Evolutionary conservation across 1,140 invertebrate species (phyloP), one percentile per base, ranked within the genome.

Genomic region (Aplysia californica): DNA sequence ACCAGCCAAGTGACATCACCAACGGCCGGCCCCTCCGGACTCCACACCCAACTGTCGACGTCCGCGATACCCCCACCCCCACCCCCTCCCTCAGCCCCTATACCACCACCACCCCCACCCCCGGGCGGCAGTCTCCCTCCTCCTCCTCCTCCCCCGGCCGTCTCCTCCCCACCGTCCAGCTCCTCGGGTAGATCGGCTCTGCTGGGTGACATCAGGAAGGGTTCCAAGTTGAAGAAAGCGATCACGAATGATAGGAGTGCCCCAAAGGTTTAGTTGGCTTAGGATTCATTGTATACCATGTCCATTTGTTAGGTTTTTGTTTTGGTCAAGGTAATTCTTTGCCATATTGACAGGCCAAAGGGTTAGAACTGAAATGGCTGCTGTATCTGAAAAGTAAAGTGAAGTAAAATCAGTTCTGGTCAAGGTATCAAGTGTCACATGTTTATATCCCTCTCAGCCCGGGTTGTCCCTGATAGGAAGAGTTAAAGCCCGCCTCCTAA

Each of bases 241-340:
- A 92, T 94, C 0, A 97, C 96, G 6, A 94, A 95, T 84, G 96
- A 97, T 87, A 94, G 96, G 89, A 97, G 96, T 92, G 93, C 92
- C 55, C 96, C 96, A n/a, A 76, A 69, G 75, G 68, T 83, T 35
- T 84, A 75, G 82, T 72, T 18, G 21, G 1, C 3, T n/a, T 58
- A 15, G 64, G 15, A 26, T 20, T 10, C 18, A 61, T 18, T 61
- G 10, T 21, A 20, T 61, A 61, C 26, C 10, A 20, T 10, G 26
- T 26, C 10, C 26, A 10, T 61, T 6, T 18, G 26, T 18, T 18
- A 61, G 6, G 29, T 61, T 10, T 21, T 21, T 21, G 26, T 61
- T 10, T 61, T 26, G n/a, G 44, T 61, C 10, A 18, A 18, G 26
- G 6, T 10, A 15, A 18, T 10, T 6, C 10, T 61, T 10, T 21